phyloP scores from a whole-genome alignment of 2,888 invertebrate genomes.

The Nesidiocoris tenuis region DNA sequence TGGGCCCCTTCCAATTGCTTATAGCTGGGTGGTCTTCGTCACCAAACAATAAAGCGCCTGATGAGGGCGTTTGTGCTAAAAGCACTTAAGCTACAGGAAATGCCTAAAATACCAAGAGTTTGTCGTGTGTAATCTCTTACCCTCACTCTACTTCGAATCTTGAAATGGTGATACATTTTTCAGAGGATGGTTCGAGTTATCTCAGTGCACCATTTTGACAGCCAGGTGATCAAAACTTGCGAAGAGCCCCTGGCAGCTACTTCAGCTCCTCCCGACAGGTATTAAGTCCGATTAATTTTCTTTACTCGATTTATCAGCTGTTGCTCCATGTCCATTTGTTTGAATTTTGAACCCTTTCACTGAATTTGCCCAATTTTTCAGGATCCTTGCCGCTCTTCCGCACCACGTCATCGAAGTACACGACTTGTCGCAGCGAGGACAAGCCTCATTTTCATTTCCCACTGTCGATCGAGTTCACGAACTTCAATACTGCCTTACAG shows the following conservation, averaged over 20 bases:
- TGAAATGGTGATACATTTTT: no score
- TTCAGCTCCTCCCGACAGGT: slow-evolving; percentile 59
- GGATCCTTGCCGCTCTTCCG: slow-evolving; percentile 62
- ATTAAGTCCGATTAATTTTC: slow-evolving; percentile 3
- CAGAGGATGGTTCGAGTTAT: slow-evolving; percentile 66
- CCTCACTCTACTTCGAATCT: no score
- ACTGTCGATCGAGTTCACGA: slow-evolving; percentile 71
- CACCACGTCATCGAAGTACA: slow-evolving; percentile 64
- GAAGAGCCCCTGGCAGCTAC: slow-evolving; percentile 68
- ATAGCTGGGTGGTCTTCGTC: no score
- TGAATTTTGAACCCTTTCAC: slow-evolving; percentile 1
- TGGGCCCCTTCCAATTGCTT: no score
- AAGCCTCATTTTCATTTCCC: slow-evolving; percentile 64
- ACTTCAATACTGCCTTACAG: slow-evolving; percentile 66
- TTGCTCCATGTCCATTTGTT: background rate
- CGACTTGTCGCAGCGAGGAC: slow-evolving; percentile 56
- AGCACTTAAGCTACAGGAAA: no score
- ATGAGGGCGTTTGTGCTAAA: no score
- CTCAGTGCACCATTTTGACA: slow-evolving; percentile 67
- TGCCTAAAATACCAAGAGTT: no score
- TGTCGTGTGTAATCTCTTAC: no score
- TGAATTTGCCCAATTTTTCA: slow-evolving; percentile 46
- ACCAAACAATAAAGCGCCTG: no score
- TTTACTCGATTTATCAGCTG: background rate
- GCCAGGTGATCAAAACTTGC: slow-evolving; percentile 65